phyloP scores from a whole-genome alignment of 2,797 vertebrate species.

The Smutsia gigantea region DNA sequence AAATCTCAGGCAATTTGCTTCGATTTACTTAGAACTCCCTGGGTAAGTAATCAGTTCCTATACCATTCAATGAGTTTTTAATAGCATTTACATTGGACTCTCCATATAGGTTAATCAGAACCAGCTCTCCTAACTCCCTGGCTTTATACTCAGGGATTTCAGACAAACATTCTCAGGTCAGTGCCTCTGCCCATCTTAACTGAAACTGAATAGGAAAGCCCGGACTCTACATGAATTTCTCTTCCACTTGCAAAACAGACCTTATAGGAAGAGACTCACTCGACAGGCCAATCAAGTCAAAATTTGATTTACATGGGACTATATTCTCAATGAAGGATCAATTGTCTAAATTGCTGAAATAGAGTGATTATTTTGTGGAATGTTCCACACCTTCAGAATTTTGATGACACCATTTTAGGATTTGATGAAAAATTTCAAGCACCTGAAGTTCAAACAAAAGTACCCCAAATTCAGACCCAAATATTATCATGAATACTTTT shows the following conservation, averaged over 20 bases:
- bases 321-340: background rate
- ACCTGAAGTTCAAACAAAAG: background rate
- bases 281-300: background rate
- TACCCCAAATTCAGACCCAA: background rate
- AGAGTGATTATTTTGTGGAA: background rate
- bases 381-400: background rate
- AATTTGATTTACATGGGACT: background rate
- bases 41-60: slow-evolving; percentile 82
- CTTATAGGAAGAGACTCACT: background rate
- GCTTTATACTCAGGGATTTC: background rate
- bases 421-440: background rate
- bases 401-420: background rate
- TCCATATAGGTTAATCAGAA: slow-evolving; percentile 75
- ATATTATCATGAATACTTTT: background rate
- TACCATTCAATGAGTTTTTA: slow-evolving; percentile 80
- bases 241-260: background rate
- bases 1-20: slow-evolving; percentile 82
- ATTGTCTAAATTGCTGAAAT: background rate
- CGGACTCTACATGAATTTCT: background rate
- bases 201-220: background rate
- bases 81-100: slow-evolving; percentile 75
- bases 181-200: background rate
- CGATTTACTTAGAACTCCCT: slow-evolving; percentile 80
- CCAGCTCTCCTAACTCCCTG: slow-evolving; percentile 1
- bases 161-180: background rate